phyloP scores from a whole-genome alignment of 2,888 invertebrate species.

The Drosophila kokeensis region DNA sequence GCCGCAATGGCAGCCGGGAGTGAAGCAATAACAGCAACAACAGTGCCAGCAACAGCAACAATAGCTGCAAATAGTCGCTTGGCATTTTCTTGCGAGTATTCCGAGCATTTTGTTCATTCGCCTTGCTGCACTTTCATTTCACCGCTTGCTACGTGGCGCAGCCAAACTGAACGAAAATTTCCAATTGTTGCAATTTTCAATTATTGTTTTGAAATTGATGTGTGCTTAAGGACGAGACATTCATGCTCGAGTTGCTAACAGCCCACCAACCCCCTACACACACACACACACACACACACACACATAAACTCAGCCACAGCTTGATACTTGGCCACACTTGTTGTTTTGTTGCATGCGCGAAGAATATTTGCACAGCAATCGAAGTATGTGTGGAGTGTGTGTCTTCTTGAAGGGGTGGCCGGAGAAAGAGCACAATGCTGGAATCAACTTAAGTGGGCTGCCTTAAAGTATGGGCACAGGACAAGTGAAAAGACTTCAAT shows the following conservation, averaged over 20 bases:
- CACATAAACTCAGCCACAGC: not conserved
- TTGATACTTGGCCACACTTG: constrained; percentile 18
- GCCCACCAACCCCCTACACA: constrained; percentile 11
- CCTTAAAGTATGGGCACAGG: constrained; percentile 12
- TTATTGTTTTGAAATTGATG: constrained; percentile 79
- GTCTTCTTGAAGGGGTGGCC: constrained; percentile 9
- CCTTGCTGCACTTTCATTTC: constrained; percentile 43
- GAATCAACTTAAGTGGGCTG: not conserved
- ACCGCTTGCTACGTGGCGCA: constrained; percentile 48
- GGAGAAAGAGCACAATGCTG: not conserved
- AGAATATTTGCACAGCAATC: constrained; percentile 60
- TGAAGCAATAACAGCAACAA: constrained; percentile 21
- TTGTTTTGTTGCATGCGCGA: constrained; percentile 52
- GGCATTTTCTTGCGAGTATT: constrained; percentile 37
- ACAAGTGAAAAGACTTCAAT: constrained; percentile 24
- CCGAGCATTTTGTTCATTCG: constrained; percentile 26
- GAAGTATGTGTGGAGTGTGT: constrained; percentile 58
- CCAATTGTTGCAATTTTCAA: constrained; percentile 78
- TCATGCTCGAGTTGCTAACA: constrained; percentile 60
- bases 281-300: not conserved
- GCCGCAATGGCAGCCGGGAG: constrained; percentile 46
- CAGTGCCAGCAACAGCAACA: constrained; percentile 23
- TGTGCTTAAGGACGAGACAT: constrained; percentile 71
- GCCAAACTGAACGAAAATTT: constrained; percentile 51
- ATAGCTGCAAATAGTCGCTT: constrained; percentile 37